These are phyloP conservation scores for Elysia chlorotica DNA, from an alignment of 1,140 invertebrate genomes.

Conservation along the genomic window DNA sequence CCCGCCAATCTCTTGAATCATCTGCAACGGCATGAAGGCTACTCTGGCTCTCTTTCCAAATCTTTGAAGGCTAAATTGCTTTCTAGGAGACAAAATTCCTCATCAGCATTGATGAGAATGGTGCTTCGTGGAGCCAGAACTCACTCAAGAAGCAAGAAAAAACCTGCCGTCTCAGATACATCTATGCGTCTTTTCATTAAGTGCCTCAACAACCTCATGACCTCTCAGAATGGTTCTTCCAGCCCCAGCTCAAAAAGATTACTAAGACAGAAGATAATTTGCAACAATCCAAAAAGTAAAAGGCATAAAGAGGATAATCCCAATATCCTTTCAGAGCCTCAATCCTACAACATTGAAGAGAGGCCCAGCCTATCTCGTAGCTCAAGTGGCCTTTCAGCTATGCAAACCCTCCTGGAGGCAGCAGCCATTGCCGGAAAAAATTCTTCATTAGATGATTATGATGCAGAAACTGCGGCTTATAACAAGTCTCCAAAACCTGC, in stretches of 20 bases:
- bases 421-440: background rate
- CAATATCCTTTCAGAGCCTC: background rate
- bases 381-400: background rate
- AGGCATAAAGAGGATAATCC: background rate
- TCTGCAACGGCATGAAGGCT: slow-evolving; percentile 10
- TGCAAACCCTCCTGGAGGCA: slow-evolving; percentile 16
- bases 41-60: background rate
- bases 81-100: background rate
- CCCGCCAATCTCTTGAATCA: slow-evolving; percentile 14
- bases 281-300: background rate
- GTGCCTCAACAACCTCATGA: background rate
- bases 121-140: background rate
- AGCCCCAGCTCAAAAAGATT: background rate
- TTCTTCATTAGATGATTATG: too few relatives aligned
- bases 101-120: background rate
- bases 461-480: too few relatives aligned
- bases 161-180: background rate
- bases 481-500: too few relatives aligned
- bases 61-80: background rate
- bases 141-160: background rate
- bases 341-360: background rate
- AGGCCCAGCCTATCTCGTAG: background rate
- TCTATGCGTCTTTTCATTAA: background rate
- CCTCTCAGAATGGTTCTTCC: background rate
- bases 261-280: background rate